Percentiles rank a stretch among this genome's conserved stretches.
phyloP scores from a whole-genome alignment of 2,113 vertebrate species.

The Petrocephalus microphthalmus region DNA sequence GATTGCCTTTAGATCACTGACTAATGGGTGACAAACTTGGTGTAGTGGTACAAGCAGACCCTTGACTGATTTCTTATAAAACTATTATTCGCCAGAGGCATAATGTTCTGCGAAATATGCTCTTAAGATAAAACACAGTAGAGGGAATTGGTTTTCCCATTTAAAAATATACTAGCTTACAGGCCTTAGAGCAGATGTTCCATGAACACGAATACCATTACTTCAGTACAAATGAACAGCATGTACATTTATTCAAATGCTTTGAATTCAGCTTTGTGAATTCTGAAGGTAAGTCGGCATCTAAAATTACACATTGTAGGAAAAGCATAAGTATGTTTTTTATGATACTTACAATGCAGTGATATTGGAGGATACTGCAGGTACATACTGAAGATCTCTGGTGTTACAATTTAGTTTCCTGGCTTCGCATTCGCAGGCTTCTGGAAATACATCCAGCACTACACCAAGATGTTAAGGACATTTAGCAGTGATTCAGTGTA shows the following conservation, averaged over 20 bases:
- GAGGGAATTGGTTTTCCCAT: background rate
- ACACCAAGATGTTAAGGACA: background rate
- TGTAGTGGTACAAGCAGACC: background rate
- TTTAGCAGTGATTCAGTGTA: background rate
- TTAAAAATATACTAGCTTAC: background rate
- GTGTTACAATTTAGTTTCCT: slow-evolving; percentile 46
- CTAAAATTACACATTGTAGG: background rate
- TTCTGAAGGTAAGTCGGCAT: background rate
- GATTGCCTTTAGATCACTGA: background rate
- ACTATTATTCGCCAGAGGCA: background rate
- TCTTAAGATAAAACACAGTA: background rate
- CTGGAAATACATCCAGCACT: slow-evolving; percentile 50
- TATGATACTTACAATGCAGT: slow-evolving; percentile 53
- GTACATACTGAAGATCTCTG: slow-evolving; percentile 38
- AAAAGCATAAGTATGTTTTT: background rate
- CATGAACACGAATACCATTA: background rate
- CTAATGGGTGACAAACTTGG: background rate
- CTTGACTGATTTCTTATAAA: background rate
- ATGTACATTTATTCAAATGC: background rate
- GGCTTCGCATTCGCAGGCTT: slow-evolving; percentile 44
- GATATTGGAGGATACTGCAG: slow-evolving; percentile 45
- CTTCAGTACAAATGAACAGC: background rate
- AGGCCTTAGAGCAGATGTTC: background rate
- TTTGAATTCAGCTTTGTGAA: background rate
- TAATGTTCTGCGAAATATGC: background rate